Percentiles rank a stretch among this genome's conserved stretches.
Evolutionary conservation across 2,113 vertebrate genomes (phyloP).

Genomic region (Platysternon megacephalum): DNA sequence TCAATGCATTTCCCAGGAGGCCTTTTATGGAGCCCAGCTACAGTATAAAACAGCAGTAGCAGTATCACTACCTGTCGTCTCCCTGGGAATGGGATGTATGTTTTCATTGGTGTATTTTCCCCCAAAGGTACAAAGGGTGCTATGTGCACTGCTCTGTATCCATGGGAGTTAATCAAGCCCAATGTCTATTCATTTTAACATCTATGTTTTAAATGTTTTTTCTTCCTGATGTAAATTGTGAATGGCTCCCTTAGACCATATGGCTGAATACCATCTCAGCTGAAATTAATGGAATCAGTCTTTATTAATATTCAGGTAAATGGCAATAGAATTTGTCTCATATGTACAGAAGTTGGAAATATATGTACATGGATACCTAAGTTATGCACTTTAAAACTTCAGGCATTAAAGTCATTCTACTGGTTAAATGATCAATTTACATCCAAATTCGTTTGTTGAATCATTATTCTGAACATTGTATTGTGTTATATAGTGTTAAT

Average conservation of each 20-base stretch:
- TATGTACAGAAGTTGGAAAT: slow-evolving; percentile 32
- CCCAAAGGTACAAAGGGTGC: background rate
- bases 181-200: slow-evolving; percentile 43
- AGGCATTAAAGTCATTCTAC: background rate
- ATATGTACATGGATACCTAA: slow-evolving; percentile 14
- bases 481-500: background rate
- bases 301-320: slow-evolving; percentile 59
- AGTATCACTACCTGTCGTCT: background rate
- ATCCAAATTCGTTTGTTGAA: background rate
- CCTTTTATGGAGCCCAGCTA: background rate
- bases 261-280: slow-evolving; percentile 50
- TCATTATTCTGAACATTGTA: background rate
- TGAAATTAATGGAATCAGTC: slow-evolving; percentile 55
- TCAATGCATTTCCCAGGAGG: background rate
- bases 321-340: slow-evolving; percentile 38
- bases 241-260: slow-evolving; percentile 39
- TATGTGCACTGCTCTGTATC: slow-evolving; percentile 30
- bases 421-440: background rate
- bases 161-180: slow-evolving; percentile 19
- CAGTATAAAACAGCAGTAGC: background rate
- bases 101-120: slow-evolving; percentile 26
- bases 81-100: background rate
- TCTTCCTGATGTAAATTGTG: slow-evolving; percentile 30
- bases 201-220: slow-evolving; percentile 35
- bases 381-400: slow-evolving; percentile 24